These are phyloP conservation scores for Heterodera carotae DNA, from an alignment of 1,140 invertebrate genomes.

Conservation along the genomic window DNA sequence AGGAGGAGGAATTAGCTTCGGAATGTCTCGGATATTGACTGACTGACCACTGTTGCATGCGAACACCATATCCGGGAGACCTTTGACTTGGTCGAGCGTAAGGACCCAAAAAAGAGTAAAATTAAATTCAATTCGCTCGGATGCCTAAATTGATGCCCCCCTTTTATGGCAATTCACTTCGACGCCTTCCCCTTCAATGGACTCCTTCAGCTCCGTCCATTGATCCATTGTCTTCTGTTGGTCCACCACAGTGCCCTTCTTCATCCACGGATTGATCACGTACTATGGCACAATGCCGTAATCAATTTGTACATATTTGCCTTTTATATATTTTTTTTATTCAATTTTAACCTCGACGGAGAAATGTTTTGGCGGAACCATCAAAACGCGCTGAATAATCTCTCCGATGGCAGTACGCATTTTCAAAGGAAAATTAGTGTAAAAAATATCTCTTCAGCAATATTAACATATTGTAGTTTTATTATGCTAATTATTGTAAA, in stretches of 20 bases:
- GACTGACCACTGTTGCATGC: slow-evolving; percentile 53
- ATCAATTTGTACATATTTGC: neutral
- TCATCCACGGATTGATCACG: slow-evolving; percentile 64
- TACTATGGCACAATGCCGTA: slow-evolving; percentile 51
- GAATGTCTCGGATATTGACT: neutral
- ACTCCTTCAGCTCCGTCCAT: slow-evolving; percentile 56
- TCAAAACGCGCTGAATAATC: slow-evolving; percentile 55
- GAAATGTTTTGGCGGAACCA: slow-evolving; percentile 64
- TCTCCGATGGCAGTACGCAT: slow-evolving; percentile 52
- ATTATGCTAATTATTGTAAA: no score
- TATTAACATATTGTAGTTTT: no score
- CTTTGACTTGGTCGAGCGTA: slow-evolving; percentile 56
- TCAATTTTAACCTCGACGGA: slow-evolving; percentile 53
- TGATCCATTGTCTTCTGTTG: slow-evolving; percentile 53
- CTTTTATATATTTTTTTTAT: neutral
- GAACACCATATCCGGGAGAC: slow-evolving; percentile 65
- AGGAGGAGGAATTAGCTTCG: neutral
- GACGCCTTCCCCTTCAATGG: slow-evolving; percentile 61
- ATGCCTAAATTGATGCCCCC: no score
- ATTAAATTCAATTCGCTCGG: slow-evolving; percentile 17
- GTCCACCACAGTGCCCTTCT: slow-evolving; percentile 54
- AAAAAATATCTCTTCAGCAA: no score
- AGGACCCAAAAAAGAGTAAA: slow-evolving; percentile 37
- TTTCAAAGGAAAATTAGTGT: neutral
- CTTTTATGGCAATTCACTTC: slow-evolving; percentile 47